Evolutionary conservation across 2,113 vertebrate genomes (phyloP), one percentile per base, ranked within the genome.

Genomic region (Brachionichthys hirsutus): DNA sequence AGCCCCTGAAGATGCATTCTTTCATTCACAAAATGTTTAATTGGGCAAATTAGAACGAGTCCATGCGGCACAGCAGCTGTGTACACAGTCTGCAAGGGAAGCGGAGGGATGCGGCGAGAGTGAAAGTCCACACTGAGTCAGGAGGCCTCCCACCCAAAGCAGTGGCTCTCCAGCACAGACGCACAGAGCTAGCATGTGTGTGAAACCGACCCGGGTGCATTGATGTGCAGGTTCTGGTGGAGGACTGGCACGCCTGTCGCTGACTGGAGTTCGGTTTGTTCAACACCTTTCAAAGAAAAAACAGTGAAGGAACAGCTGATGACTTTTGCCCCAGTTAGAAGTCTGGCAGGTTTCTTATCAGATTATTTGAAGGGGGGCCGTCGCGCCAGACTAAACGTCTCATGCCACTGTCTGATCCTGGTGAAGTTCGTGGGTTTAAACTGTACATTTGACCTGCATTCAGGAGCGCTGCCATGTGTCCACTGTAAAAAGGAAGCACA

Each of bases 11-110:
- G 89, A 90, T 74, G 65, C 77, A 75, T 73, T 43, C 53, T 80
- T 83, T 90, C 86, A 89, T 85, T 84, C 88, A 90, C 86, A 90
- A 90, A 85, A 88, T 89, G 83, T 89, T 88, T 86, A 90, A 90
- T 91, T 85, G 82, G 84, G 88, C 81, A 81, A 88, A 89, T 91
- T 92, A 88, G 85, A 85, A 83, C 41, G 78, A 75, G 67, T 70
- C 81, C 75, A 47, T 84, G 85, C 83, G 85, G 78, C 69, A 61
- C 49, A 62, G 80, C 90, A 92, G 90, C 91, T 92, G 91, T 92
- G 89, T 90, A 92, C 88, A 92, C 88, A 92, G 87, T 90, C 83
- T 87, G 83, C 73, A 64, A 70, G 67, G 77, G 70, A 87, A 83
- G 79, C 67, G 65, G 70, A 80, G 63, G 55, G 70, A 81, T 77